phyloP scores from a whole-genome alignment of 2,113 vertebrate species.

The Ploceus nigricollis region DNA sequence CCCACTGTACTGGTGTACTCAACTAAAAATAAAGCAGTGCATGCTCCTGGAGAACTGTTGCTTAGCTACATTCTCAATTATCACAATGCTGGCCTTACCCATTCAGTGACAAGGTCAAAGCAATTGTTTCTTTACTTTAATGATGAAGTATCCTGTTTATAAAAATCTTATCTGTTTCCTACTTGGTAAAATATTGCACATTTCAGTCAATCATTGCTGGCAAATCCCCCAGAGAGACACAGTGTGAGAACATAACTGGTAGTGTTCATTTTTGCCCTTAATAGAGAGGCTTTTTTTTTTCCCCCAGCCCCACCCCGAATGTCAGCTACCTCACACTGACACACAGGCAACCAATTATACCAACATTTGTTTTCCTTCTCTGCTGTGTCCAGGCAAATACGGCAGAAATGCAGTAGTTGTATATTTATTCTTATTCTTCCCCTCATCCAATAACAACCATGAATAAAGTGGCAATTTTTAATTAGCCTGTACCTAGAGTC shows the following conservation, averaged over 20 bases:
- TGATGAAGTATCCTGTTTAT: conserved; percentile 54
- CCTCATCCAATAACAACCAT: not conserved
- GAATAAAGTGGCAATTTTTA: not conserved
- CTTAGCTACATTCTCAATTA: conserved; percentile 56
- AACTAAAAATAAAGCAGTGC: conserved; percentile 30
- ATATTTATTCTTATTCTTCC: not conserved
- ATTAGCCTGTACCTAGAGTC: not conserved
- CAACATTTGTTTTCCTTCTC: not conserved
- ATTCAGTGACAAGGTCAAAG: conserved; percentile 58
- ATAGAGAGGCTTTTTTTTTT: not conserved
- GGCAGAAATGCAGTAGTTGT: not conserved
- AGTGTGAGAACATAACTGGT: not conserved
- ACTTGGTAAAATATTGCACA: conserved; percentile 43
- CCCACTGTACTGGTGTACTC: not conserved
- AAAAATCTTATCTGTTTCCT: conserved; percentile 52
- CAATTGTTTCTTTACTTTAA: conserved; percentile 49
- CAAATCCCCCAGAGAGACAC: not conserved
- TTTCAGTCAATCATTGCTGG: conserved; percentile 45
- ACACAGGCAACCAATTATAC: not conserved
- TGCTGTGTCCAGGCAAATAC: not conserved
- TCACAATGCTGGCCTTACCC: conserved; percentile 29
- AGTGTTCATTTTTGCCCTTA: not conserved
- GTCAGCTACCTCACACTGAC: not conserved
- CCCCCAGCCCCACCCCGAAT: not conserved
- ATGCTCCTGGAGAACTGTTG: conserved; percentile 48